These are phyloP conservation scores for Tortricodes alternella DNA, from an alignment of 2,888 invertebrate genomes.

Conservation along the genomic window DNA sequence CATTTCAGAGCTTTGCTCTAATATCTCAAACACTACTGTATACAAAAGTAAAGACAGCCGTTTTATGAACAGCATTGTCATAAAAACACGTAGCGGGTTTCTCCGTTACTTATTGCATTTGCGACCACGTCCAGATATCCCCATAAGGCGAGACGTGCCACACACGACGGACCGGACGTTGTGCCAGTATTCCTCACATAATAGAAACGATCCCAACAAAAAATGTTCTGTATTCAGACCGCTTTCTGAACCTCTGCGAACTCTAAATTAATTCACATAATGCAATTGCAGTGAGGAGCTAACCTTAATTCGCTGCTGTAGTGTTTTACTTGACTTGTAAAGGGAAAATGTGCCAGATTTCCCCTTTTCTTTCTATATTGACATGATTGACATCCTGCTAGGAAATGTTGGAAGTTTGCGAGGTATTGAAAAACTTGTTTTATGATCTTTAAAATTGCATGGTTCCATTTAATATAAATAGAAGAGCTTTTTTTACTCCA, in stretches of 20 bases:
- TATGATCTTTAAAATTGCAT: too few species aligned
- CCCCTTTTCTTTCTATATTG: constrained; percentile 7
- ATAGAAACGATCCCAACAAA: constrained; percentile 52
- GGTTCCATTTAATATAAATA: too few species aligned
- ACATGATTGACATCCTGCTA: constrained; percentile 16
- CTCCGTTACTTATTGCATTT: constrained; percentile 34
- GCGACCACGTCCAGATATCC: constrained; percentile 41
- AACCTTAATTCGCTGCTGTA: constrained; percentile 37
- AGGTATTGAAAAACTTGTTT: too few species aligned
- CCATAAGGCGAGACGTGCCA: constrained; percentile 42
- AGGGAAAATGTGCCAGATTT: constrained; percentile 23
- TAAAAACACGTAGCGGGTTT: constrained; percentile 4
- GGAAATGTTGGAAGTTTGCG: neutral
- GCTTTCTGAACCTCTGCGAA: constrained; percentile 43
- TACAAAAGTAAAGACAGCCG: neutral
- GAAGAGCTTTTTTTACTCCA: too few species aligned
- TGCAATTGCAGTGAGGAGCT: constrained; percentile 34
- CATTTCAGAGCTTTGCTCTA: neutral
- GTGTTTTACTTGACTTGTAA: constrained; percentile 39
- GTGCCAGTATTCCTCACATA: constrained; percentile 52
- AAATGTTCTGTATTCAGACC: constrained; percentile 41
- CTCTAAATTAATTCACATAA: constrained; percentile 44
- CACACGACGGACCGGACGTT: constrained; percentile 46
- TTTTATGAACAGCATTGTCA: neutral
- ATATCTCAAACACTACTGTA: neutral